Conservation (phyloP, 30 jellyfish, hydroid and myxozoan species). For the Sanderia malayensis region DNA sequence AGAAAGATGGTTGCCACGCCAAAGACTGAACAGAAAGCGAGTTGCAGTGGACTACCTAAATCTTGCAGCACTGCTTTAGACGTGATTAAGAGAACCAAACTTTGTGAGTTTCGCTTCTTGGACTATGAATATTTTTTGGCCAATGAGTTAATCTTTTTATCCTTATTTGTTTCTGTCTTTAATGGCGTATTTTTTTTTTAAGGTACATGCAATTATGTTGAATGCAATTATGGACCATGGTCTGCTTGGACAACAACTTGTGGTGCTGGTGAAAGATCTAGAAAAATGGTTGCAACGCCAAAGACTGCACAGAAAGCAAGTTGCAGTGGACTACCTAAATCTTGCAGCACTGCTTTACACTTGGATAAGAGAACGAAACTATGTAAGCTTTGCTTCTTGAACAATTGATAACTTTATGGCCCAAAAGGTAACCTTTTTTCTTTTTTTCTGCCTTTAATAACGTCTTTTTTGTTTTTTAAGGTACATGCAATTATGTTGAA, state of each 20-base stretch:
- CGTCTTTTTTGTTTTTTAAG: too few relatives aligned
- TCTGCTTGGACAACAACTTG: background rate
- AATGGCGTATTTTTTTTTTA: too few relatives aligned
- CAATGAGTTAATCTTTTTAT: too few relatives aligned
- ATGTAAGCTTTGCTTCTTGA: too few relatives aligned
- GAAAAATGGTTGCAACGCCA: background rate
- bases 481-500: constrained; percentile 70
- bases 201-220: background rate
- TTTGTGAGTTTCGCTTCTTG: background rate
- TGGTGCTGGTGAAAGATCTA: background rate
- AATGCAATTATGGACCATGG: background rate
- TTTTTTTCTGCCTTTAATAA: too few relatives aligned
- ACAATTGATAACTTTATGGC: too few relatives aligned
- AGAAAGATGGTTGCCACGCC: background rate
- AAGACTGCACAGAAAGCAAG: background rate
- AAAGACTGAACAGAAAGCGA: background rate
- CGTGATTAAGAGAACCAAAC: background rate
- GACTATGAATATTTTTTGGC: too few relatives aligned
- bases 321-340: background rate
- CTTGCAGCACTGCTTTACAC: background rate
- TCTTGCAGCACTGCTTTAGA: background rate
- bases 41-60: background rate
- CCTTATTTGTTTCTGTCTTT: too few relatives aligned
- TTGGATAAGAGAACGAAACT: background rate
- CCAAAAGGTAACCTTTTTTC: too few relatives aligned